Evolutionary conservation across 1,140 invertebrate species (phyloP).

Genomic region (Drosophila pandora): DNA sequence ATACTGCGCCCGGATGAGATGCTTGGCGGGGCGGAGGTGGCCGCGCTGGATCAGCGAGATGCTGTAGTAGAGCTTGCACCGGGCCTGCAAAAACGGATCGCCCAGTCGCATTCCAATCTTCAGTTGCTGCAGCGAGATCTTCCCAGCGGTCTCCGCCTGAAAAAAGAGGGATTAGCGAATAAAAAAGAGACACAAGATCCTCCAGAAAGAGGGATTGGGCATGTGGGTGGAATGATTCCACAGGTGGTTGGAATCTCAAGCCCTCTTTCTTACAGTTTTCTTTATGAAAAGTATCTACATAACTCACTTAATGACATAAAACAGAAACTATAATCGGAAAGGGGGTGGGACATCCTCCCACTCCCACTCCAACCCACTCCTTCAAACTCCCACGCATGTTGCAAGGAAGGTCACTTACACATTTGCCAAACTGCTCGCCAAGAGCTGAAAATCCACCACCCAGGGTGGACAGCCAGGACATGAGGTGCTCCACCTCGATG

Average conservation of each 20-base stretch:
- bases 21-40: slow-evolving; percentile 86
- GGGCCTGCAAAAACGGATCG: slow-evolving; percentile 90
- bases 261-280: no score
- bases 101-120: slow-evolving; percentile 90
- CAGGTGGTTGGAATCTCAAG: neutral
- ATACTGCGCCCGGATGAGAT: slow-evolving; percentile 88
- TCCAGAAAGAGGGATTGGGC: neutral
- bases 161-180: slow-evolving; percentile 35
- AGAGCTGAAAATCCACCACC: slow-evolving; percentile 97
- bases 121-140: slow-evolving; percentile 93
- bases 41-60: slow-evolving; percentile 94
- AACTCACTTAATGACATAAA: no score
- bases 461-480: slow-evolving; percentile 98
- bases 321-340: no score
- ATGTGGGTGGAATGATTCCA: neutral
- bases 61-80: slow-evolving; percentile 94
- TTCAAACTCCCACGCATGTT: no score
- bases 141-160: slow-evolving; percentile 93
- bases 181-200: neutral
- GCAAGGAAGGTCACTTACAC: slow-evolving; percentile 86
- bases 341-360: no score
- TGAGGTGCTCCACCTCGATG: slow-evolving; percentile 91
- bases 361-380: no score
- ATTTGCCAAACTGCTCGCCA: slow-evolving; percentile 92
- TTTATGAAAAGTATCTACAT: no score